A percentile compares a stretch with the other conserved stretches of the same genome.
Conservation (phyloP, 1,140 invertebrate genomes). For the Ladona fulva region DNA sequence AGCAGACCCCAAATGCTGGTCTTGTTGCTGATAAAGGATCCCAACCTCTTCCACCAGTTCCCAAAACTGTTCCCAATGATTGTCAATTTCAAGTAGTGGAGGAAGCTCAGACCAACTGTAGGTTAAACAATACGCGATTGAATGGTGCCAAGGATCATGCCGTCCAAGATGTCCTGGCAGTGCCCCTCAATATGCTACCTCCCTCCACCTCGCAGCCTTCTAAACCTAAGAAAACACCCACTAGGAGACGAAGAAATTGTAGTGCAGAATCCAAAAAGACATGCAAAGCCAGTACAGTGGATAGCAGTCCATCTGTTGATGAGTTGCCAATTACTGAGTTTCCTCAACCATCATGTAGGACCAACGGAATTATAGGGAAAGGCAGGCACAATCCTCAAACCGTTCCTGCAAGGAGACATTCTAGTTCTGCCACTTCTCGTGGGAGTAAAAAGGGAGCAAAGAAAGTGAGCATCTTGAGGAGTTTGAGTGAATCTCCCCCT, state of each 20-base stretch:
- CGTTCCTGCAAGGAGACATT: background rate
- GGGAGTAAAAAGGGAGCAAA: conserved; percentile 21
- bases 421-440: conserved; percentile 15
- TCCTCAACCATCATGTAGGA: conserved; percentile 1
- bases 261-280: conserved; percentile 17
- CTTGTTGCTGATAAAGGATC: background rate
- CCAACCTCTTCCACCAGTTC: background rate
- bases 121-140: background rate
- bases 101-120: background rate
- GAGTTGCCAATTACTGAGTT: background rate
- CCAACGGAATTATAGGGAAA: background rate
- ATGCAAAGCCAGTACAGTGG: conserved; percentile 16
- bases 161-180: background rate
- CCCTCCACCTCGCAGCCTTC: background rate
- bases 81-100: background rate
- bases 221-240: background rate
- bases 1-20: background rate
- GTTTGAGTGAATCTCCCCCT: conserved; percentile 11
- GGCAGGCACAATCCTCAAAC: background rate
- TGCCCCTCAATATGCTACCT: background rate
- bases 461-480: conserved; percentile 18
- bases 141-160: background rate
- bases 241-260: conserved; percentile 1
- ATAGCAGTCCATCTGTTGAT: background rate
- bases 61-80: background rate